These are phyloP conservation scores for Macrobrachium nipponense DNA, from an alignment of 1,140 invertebrate genomes.

Conservation along the genomic window DNA sequence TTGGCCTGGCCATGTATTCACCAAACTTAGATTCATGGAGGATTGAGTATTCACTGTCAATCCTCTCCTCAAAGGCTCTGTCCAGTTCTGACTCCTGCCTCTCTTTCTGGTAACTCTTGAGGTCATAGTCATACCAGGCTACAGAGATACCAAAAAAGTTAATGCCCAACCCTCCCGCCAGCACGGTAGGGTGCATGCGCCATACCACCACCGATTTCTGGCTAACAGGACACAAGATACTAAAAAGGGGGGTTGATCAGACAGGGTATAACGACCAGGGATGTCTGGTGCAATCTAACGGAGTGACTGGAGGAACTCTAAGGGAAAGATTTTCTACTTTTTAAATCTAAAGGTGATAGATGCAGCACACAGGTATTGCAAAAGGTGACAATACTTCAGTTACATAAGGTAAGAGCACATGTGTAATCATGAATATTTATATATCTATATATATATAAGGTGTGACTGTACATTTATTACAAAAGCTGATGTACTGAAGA, in stretches of 20 bases:
- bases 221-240: constrained; percentile 50
- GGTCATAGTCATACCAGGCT: constrained; percentile 94
- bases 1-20: constrained; percentile 73
- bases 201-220: constrained; percentile 55
- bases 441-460: constrained; percentile 19
- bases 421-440: constrained; percentile 2
- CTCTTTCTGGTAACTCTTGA: constrained; percentile 85
- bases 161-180: constrained; percentile 54
- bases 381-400: constrained; percentile 49
- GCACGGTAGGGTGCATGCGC: constrained; percentile 56
- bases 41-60: constrained; percentile 70
- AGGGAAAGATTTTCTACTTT: constrained; percentile 29
- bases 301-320: constrained; percentile 47
- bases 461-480: constrained; percentile 42
- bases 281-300: constrained; percentile 37
- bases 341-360: constrained; percentile 51
- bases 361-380: constrained; percentile 51
- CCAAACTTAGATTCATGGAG: constrained; percentile 65
- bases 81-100: constrained; percentile 86
- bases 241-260: constrained; percentile 34
- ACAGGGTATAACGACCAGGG: constrained; percentile 40
- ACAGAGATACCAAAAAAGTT: constrained; percentile 65
- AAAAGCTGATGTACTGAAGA: constrained; percentile 42
- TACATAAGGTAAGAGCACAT: constrained; percentile 35
- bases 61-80: constrained; percentile 86